These are phyloP conservation scores for Dromius quadrimaculatus DNA, from an alignment of 2,888 invertebrate species.

Conservation along the genomic window DNA sequence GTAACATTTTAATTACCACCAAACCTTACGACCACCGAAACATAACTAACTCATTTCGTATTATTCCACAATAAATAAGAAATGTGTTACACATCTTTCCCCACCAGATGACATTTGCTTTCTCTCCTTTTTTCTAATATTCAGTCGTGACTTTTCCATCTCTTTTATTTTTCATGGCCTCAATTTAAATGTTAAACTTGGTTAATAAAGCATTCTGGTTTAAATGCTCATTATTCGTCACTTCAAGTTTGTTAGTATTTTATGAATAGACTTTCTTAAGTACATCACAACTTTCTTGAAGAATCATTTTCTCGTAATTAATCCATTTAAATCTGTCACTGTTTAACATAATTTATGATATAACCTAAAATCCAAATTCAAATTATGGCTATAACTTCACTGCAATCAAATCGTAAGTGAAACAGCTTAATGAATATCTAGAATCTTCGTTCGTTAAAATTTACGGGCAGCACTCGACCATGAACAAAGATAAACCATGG, in stretches of 20 bases:
- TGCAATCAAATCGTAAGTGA: slow-evolving; percentile 13
- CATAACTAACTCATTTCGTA: slow-evolving; percentile 58
- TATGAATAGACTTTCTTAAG: neutral
- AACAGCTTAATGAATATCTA: neutral
- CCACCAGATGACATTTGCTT: slow-evolving; percentile 44
- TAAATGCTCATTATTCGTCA: slow-evolving; percentile 24
- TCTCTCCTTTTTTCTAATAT: slow-evolving; percentile 48
- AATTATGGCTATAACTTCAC: too few relatives aligned
- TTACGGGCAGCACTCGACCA: slow-evolving; percentile 40
- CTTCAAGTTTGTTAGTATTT: slow-evolving; percentile 15
- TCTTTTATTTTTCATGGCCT: slow-evolving; percentile 51
- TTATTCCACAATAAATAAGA: slow-evolving; percentile 61
- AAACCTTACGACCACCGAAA: slow-evolving; percentile 56
- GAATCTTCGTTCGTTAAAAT: slow-evolving; percentile 31
- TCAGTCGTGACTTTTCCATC: slow-evolving; percentile 41
- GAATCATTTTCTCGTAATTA: too few relatives aligned
- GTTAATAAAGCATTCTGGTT: slow-evolving; percentile 42
- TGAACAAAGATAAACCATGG: slow-evolving; percentile 27
- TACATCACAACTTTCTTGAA: slow-evolving; percentile 14
- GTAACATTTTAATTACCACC: slow-evolving; percentile 56
- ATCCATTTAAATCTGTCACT: too few relatives aligned
- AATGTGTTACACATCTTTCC: slow-evolving; percentile 60
- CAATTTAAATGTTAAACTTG: slow-evolving; percentile 46
- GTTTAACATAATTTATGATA: too few relatives aligned
- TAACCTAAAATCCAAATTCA: too few relatives aligned